These are phyloP conservation scores for Dipodomys stephensi DNA, from an alignment of 2,113 vertebrate genomes.

Conservation along the genomic window DNA sequence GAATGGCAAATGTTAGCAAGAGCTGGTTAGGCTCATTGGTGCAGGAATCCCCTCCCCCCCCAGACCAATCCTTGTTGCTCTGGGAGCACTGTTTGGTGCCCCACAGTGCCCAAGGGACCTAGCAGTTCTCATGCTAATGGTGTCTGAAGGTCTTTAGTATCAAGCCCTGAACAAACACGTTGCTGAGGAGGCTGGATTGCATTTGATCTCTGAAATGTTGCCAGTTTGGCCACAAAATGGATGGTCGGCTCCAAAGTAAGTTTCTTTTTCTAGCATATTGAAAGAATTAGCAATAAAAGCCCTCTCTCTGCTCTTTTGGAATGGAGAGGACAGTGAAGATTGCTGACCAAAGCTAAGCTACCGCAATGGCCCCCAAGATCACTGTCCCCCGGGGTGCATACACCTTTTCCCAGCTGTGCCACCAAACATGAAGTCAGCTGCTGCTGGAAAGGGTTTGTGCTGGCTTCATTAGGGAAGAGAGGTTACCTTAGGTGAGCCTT, in stretches of 20 bases:
- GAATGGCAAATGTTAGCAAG: not conserved
- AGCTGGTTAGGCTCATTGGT: not conserved
- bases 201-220: conserved; percentile 54
- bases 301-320: conserved; percentile 10
- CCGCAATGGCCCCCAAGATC: no score
- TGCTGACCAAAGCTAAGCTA: not conserved
- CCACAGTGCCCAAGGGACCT: not conserved
- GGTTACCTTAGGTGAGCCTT: not conserved
- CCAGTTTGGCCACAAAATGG: conserved; percentile 67
- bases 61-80: not conserved
- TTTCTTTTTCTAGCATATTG: conserved; percentile 60
- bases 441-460: not conserved
- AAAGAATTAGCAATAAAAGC: conserved; percentile 75
- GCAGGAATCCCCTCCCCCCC: not conserved
- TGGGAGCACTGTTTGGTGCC: accelerated
- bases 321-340: conserved; percentile 32
- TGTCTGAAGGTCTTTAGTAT: not conserved
- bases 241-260: conserved; percentile 51
- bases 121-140: not conserved
- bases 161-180: accelerated
- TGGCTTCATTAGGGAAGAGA: not conserved
- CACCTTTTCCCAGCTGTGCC: not conserved
- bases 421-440: not conserved
- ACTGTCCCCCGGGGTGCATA: accelerated
- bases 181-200: not conserved